Conservation (phyloP, 2,797 vertebrate species). For the Protonibea diacanthus region DNA sequence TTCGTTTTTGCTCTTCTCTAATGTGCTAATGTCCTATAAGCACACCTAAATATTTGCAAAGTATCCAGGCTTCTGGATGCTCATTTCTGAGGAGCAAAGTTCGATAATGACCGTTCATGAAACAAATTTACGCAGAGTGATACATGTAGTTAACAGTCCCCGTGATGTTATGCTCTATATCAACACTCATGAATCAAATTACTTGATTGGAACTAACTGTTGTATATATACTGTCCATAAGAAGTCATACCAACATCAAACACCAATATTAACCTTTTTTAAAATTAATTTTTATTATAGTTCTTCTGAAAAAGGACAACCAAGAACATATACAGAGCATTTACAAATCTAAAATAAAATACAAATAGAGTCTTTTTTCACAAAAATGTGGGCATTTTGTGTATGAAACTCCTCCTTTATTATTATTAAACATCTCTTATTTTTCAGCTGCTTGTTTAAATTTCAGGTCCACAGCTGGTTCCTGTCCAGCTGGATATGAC, state of each 20-base stretch:
- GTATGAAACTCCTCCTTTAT: background rate
- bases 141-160: too few relatives aligned
- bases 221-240: background rate
- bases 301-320: conserved; percentile 40
- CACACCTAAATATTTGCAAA: too few relatives aligned
- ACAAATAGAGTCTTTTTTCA: conserved; percentile 28
- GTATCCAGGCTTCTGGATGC: too few relatives aligned
- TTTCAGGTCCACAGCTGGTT: background rate
- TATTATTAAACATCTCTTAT: conserved; percentile 4
- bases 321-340: conserved; percentile 20
- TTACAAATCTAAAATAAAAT: conserved; percentile 35
- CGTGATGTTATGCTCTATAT: too few relatives aligned
- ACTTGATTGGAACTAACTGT: too few relatives aligned
- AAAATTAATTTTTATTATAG: conserved; percentile 29
- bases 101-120: too few relatives aligned
- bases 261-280: conserved; percentile 1
- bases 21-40: too few relatives aligned
- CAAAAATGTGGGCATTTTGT: background rate
- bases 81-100: too few relatives aligned
- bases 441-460: conserved; percentile 3
- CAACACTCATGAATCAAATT: too few relatives aligned
- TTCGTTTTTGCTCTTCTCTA: too few relatives aligned
- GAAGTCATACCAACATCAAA: background rate
- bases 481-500: conserved; percentile 8
- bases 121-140: too few relatives aligned